Evolutionary conservation across 2,113 vertebrate species (phyloP).

Genomic region (Shinisaurus crocodilurus): DNA sequence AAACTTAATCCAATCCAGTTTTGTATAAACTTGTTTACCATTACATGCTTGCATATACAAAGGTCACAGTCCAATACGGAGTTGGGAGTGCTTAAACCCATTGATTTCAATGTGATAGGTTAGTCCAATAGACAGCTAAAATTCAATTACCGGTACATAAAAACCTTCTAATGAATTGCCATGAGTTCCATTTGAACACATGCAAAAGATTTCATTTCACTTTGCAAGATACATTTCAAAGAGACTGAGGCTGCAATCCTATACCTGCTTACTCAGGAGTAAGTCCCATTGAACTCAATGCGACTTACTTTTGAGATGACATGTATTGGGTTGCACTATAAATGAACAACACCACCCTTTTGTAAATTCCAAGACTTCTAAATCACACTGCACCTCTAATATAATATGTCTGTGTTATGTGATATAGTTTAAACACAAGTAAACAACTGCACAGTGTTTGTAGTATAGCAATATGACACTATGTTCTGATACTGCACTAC

Average conservation of each 20-base stretch:
- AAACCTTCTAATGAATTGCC: not conserved
- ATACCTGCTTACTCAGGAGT: not conserved
- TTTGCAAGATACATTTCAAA: not conserved
- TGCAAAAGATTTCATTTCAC: not conserved
- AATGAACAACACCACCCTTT: not conserved
- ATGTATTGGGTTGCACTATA: not conserved
- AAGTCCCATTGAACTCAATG: not conserved
- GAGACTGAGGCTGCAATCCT: not conserved
- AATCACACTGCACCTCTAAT: not conserved
- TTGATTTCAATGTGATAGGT: not conserved
- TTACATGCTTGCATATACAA: not conserved
- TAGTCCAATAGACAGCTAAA: not conserved
- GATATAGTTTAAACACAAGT: not conserved
- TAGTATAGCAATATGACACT: not conserved
- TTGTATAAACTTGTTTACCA: slow-evolving; percentile 3
- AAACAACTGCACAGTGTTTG: not conserved
- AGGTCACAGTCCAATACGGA: not conserved
- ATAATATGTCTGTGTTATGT: not conserved
- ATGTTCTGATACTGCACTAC: not conserved
- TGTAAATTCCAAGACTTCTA: not conserved
- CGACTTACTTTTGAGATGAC: not conserved
- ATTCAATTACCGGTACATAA: not conserved
- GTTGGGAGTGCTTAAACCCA: not conserved
- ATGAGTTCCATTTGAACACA: not conserved
- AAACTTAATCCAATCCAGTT: not conserved